Evolutionary conservation across 2,113 vertebrate species (phyloP), one percentile per base, ranked within the genome.

Genomic region (Kryptolebias marmoratus): DNA sequence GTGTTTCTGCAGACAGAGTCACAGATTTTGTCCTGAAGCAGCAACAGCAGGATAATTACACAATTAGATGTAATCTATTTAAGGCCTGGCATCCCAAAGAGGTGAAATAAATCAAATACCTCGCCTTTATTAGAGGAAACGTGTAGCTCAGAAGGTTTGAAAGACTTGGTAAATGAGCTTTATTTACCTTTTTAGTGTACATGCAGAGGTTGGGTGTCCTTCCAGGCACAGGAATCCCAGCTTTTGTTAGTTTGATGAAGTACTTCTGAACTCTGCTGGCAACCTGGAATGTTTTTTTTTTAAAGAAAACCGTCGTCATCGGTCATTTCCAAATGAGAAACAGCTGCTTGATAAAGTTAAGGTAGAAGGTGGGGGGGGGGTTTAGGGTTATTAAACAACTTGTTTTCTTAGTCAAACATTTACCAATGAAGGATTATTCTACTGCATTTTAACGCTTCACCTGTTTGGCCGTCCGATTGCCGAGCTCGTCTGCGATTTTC

Each of bases 201-300:
- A 98, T 96, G 95, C 96, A 98, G 78, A 98, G 90, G 85, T 99
- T 99, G 81, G 98, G 98, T 54, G 97, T 98, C 92, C 98, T 94
- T 86, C 98, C 98, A 66, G 98, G 98, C 75, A 99, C 97, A n/a
- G 98, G 96, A 89, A 99, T 98, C 57, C 98, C 98, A 85, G 98
- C 98, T 94, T 99, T 98, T 73, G 98, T 98, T 91, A 99, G 93
- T 92, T 99, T 99, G 94, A 99, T 99, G 93, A 99, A 99, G 88
- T 99, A 99, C 89, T 99, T 99, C 83, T 99, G 98, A 68, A 99
- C 97, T 79, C 98, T 93, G 87, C 98, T 99, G 85, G 98, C 98
- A 83, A 99, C 98, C 98, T 99, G 87, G 30, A 63, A 77, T 11
- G 61, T 65, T 83, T 78, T 15, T 49, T 65, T 83, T 78, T 15